phyloP scores from a whole-genome alignment of 1,140 invertebrate species.

The Formica exsecta region DNA sequence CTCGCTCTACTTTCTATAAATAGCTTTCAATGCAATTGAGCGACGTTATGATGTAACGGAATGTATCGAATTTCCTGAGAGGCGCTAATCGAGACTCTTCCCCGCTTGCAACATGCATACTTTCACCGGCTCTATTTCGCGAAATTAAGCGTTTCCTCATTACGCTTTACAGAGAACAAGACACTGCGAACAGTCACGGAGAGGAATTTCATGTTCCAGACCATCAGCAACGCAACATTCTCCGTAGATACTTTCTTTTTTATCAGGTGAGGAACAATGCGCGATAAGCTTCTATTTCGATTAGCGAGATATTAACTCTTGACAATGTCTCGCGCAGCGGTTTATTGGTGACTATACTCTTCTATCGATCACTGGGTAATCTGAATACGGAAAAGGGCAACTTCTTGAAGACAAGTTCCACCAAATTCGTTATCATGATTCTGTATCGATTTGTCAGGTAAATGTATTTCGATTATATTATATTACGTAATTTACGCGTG shows the following conservation, averaged over 20 bases:
- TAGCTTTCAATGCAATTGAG: conserved; percentile 15
- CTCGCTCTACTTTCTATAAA: conserved; percentile 59
- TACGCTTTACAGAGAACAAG: conserved; percentile 87
- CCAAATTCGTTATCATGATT: conserved; percentile 88
- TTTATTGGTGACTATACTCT: conserved; percentile 91
- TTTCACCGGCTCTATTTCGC: conserved; percentile 57
- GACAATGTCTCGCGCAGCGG: conserved; percentile 87
- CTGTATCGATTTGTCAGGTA: conserved; percentile 90
- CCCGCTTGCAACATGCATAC: conserved; percentile 7
- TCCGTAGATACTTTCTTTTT: conserved; percentile 97
- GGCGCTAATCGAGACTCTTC: conserved; percentile 48
- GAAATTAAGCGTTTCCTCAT: conserved; percentile 54
- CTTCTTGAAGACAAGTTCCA: conserved; percentile 82
- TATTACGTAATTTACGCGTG: neutral
- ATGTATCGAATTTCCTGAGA: conserved; percentile 40
- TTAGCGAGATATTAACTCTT: neutral
- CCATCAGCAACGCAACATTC: conserved; percentile 95
- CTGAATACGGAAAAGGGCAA: conserved; percentile 82
- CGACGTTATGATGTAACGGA: conserved; percentile 45
- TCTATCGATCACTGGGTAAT: conserved; percentile 88
- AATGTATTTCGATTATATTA: neutral
- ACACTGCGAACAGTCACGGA: conserved; percentile 92
- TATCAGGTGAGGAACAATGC: conserved; percentile 89
- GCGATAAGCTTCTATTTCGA: neutral
- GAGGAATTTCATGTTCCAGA: conserved; percentile 93